phyloP scores from a whole-genome alignment of 1,140 invertebrate genomes.

The Notospermus geniculatus region DNA sequence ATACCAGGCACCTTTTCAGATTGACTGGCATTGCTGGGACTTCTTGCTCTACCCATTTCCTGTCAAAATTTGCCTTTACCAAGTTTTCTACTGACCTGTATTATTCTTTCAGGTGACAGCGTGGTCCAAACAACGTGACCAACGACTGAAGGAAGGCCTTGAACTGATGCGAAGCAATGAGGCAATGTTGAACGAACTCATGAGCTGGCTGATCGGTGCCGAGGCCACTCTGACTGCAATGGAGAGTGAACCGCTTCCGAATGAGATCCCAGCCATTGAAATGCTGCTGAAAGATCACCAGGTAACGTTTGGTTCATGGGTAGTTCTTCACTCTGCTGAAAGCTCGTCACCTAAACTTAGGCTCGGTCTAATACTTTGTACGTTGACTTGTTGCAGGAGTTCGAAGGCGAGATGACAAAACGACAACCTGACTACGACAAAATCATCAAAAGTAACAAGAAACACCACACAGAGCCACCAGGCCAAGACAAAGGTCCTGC shows the following conservation, averaged over 20 bases:
- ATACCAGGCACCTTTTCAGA: not conserved
- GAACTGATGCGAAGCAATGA: slow-evolving; percentile 60
- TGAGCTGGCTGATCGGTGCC: slow-evolving; percentile 84
- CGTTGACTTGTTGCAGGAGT: slow-evolving; percentile 47
- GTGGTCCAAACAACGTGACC: slow-evolving; percentile 41
- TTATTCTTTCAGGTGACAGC: slow-evolving; percentile 15
- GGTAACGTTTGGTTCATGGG: slow-evolving; percentile 33
- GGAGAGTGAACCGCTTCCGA: slow-evolving; percentile 84
- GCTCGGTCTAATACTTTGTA: no score
- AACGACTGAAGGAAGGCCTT: slow-evolving; percentile 76
- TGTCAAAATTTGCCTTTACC: not conserved
- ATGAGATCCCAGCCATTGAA: slow-evolving; percentile 83
- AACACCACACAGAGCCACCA: slow-evolving; percentile 14
- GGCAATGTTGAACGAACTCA: slow-evolving; percentile 83
- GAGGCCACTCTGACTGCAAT: slow-evolving; percentile 79
- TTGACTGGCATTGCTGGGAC: not conserved
- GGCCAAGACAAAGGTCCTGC: slow-evolving; percentile 5
- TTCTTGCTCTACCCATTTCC: not conserved
- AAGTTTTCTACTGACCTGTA: not conserved
- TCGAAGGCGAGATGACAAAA: slow-evolving; percentile 54
- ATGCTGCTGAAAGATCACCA: slow-evolving; percentile 71
- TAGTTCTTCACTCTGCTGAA: no score
- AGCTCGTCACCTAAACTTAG: no score
- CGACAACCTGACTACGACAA: slow-evolving; percentile 54
- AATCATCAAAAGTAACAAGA: slow-evolving; percentile 47